Conservation (phyloP, 2,888 invertebrate genomes). For the Eilema griseolum region DNA sequence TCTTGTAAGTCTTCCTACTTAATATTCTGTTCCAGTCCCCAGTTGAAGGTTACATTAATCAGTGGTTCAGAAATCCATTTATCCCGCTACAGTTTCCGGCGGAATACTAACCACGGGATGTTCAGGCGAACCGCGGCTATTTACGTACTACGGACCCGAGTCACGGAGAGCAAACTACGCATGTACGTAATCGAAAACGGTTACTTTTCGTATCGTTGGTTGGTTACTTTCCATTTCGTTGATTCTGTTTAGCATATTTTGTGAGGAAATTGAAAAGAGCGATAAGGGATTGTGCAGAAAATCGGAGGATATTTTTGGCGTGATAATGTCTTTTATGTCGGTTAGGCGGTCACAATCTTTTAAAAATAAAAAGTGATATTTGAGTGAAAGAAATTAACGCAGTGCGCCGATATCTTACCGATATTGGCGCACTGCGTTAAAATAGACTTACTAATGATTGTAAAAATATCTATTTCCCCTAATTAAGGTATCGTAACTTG, state of each 20-base stretch:
- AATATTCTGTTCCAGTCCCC: slow-evolving; percentile 28
- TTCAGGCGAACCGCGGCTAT: slow-evolving; percentile 3
- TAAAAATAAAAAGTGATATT: background rate
- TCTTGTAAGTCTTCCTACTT: slow-evolving; percentile 3
- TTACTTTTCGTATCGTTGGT: background rate
- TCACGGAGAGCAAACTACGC: background rate
- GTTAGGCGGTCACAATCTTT: background rate
- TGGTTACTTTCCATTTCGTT: background rate
- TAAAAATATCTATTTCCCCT: too few species aligned
- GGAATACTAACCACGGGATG: slow-evolving; percentile 39
- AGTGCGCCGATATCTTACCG: too few species aligned
- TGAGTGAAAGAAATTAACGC: too few species aligned
- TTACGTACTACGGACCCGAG: background rate
- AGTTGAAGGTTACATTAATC: slow-evolving; percentile 38
- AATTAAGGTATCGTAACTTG: too few species aligned
- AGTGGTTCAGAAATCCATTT: slow-evolving; percentile 48
- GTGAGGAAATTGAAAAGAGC: background rate
- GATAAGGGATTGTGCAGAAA: background rate
- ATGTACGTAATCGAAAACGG: background rate
- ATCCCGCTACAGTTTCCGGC: slow-evolving; percentile 11
- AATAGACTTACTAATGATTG: too few species aligned
- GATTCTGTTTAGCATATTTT: background rate
- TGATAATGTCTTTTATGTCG: background rate
- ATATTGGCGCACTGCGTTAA: too few species aligned
- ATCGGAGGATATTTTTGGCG: background rate